These are phyloP conservation scores for Mellilla xanthometata DNA, from an alignment of 2,888 invertebrate genomes.

Conservation along the genomic window DNA sequence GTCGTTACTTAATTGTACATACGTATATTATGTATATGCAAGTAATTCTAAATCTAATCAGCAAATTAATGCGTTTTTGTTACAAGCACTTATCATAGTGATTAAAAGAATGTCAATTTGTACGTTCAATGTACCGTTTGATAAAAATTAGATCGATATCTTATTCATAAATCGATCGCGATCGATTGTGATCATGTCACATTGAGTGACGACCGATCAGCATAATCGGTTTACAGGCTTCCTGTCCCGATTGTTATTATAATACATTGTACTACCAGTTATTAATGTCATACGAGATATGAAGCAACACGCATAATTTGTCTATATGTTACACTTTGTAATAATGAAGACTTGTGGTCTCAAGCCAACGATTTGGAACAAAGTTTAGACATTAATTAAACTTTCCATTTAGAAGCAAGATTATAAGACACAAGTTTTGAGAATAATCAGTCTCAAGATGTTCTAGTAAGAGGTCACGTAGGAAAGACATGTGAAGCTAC, in stretches of 20 bases:
- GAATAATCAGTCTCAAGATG: slow-evolving; percentile 47
- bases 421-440: slow-evolving; percentile 46
- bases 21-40: slow-evolving; percentile 3
- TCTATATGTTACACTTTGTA: slow-evolving; percentile 42
- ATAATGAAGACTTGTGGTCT: slow-evolving; percentile 54
- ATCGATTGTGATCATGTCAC: slow-evolving; percentile 68
- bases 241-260: slow-evolving; percentile 72
- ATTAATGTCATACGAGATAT: slow-evolving; percentile 64
- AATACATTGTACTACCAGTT: slow-evolving; percentile 70
- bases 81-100: slow-evolving; percentile 22
- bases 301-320: slow-evolving; percentile 57
- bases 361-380: slow-evolving; percentile 46
- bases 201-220: slow-evolving; percentile 70
- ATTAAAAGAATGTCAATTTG: slow-evolving; percentile 20
- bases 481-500: slow-evolving; percentile 37
- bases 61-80: slow-evolving; percentile 18
- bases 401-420: slow-evolving; percentile 49
- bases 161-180: slow-evolving; percentile 64
- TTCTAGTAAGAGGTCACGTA: slow-evolving; percentile 45
- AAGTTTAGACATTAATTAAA: slow-evolving; percentile 65
- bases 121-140: slow-evolving; percentile 30
- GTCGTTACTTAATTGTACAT: slow-evolving; percentile 8
- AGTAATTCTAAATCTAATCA: slow-evolving; percentile 6
- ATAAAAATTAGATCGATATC: slow-evolving; percentile 67
- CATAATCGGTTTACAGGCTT: slow-evolving; percentile 77